Base-by-base conservation (phyloP, 1,140 invertebrate species). In the Pectinophora gossypiella region DNA sequence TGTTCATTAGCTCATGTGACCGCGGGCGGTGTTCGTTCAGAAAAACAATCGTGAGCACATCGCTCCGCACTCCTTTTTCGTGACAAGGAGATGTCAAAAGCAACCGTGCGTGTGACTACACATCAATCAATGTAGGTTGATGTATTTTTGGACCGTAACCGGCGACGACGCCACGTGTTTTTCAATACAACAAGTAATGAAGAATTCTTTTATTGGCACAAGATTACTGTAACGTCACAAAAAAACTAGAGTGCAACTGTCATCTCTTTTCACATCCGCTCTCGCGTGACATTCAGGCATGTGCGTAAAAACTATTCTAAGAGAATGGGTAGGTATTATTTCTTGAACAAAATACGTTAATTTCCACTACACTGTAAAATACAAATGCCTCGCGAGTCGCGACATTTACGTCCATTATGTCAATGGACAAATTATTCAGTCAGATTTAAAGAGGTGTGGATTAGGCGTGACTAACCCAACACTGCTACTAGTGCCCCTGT, bases 101-200 rank as follows among this genome's bases (percentile, higher is more conserved):
- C 70, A 70, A 77, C 65, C 63, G 75, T 61, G 70, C 72, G 67
- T 76, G 79, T 67, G 71, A 67, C 73, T 60, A 54, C 55, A 76
- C 77, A 81, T 86, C 80, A 82, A 86, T 86, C 76, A 84, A 73
- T 71, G 67, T 69, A 48, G 55, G 60, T 64, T 76, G 58, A 52
- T 68, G 70, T 83, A 78, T 78, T 80, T 83, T 76, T 56, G 59
- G 66, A 58, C 61, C 55, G 56, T 59, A 61, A 57, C 56, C 46
- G 62, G 44, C 54, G 55, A 64, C 64, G 49, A 68, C 20, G 42
- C 23, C 46, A 40, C 36, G 36, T 18, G 16, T 40, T 40, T 40
- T 40, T 32, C 27, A n/a, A n/a, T n/a, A n/a, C n/a, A n/a, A n/a
- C n/a, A n/a, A n/a, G n/a, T n/a, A n/a, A n/a, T n/a, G n/a, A n/a